Conservation (phyloP, 1,140 invertebrate species). For the Drosophila arizonae region DNA sequence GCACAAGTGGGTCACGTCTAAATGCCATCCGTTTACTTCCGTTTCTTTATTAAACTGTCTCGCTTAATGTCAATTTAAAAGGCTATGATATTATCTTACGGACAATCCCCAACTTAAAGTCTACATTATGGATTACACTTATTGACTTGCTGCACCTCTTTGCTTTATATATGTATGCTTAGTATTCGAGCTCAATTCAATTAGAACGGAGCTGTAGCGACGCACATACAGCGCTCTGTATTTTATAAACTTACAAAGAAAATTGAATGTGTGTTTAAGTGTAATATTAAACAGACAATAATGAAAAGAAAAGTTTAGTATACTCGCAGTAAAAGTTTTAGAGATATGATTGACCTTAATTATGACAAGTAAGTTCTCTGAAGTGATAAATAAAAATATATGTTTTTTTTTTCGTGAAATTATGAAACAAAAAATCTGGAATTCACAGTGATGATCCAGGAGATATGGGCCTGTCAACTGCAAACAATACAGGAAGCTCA, state of each 20-base stretch:
- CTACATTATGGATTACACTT: conserved; percentile 41
- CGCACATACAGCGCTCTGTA: background rate
- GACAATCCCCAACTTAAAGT: conserved; percentile 43
- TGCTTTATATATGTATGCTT: conserved; percentile 28
- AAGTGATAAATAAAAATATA: too few species aligned
- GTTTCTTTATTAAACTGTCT: conserved; percentile 20
- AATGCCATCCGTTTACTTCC: conserved; percentile 26
- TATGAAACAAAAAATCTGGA: background rate
- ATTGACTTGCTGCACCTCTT: conserved; percentile 46
- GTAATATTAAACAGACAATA: too few species aligned
- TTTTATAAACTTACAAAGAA: background rate
- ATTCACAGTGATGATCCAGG: conserved; percentile 74
- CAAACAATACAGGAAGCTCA: conserved; percentile 78
- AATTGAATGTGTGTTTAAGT: background rate
- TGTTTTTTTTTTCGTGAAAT: too few species aligned
- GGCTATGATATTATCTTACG: conserved; percentile 33
- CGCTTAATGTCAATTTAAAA: conserved; percentile 10
- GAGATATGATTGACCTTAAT: conserved; percentile 61
- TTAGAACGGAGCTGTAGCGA: conserved; percentile 30
- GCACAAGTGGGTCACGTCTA: conserved; percentile 38
- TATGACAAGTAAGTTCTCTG: conserved; percentile 62
- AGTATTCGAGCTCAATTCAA: conserved; percentile 47
- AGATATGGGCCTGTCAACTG: conserved; percentile 74
- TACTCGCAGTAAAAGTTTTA: conserved; percentile 39
- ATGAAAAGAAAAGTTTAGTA: too few species aligned